Conservation (phyloP, 2,113 vertebrate genomes). For the Clarias gariepinus region DNA sequence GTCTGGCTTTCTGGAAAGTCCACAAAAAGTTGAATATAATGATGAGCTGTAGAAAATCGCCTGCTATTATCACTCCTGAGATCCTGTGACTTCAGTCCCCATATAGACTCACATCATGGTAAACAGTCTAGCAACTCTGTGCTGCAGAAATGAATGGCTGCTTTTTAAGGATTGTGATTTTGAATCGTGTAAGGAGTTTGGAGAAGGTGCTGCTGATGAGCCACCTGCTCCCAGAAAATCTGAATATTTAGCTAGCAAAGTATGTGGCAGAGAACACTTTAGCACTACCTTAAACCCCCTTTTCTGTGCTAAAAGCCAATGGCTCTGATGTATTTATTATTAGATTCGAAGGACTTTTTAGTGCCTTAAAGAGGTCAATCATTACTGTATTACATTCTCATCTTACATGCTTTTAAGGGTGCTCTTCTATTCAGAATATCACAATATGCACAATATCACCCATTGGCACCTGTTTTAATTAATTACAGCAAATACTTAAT, state of each 20-base stretch:
- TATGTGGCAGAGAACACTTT: not conserved
- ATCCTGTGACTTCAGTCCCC: slow-evolving; percentile 41
- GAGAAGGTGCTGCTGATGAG: slow-evolving; percentile 38
- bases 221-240: slow-evolving; percentile 48
- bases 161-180: slow-evolving; percentile 46
- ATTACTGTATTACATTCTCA: not conserved
- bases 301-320: not conserved
- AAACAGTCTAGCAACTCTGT: slow-evolving; percentile 44
- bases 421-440: not conserved
- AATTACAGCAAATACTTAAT: not conserved
- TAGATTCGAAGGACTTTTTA: not conserved
- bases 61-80: slow-evolving; percentile 16
- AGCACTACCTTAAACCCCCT: not conserved
- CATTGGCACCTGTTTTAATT: not conserved
- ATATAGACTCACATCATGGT: slow-evolving; percentile 42
- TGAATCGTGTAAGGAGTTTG: slow-evolving; percentile 31
- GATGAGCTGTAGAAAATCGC: not conserved
- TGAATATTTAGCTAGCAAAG: not conserved
- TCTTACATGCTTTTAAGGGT: not conserved
- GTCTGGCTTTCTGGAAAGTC: not conserved
- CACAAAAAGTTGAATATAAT: not conserved
- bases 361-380: not conserved
- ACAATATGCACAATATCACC: not conserved
- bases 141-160: slow-evolving; percentile 25
- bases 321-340: not conserved